Evolutionary conservation across 2,888 invertebrate genomes (phyloP).

Genomic region (Eupithecia dodoneata): DNA sequence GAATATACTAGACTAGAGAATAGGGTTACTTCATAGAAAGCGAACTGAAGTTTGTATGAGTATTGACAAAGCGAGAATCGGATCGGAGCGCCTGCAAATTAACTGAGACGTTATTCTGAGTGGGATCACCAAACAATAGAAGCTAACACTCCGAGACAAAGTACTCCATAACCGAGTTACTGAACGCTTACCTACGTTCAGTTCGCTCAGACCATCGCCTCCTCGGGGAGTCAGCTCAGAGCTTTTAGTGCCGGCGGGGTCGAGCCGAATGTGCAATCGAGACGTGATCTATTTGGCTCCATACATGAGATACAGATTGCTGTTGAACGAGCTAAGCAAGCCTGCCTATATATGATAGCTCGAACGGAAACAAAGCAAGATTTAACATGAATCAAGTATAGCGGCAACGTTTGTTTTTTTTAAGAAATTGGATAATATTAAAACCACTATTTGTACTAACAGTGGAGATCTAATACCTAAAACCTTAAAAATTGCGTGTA

Average conservation of each 20-base stretch:
- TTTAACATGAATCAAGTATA: too few relatives aligned
- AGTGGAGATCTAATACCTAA: too few relatives aligned
- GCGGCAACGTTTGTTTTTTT: too few relatives aligned
- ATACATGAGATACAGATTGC: neutral
- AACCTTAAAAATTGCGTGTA: too few relatives aligned
- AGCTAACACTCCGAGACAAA: conserved; percentile 13
- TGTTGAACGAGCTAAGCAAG: neutral
- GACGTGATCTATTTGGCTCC: conserved; percentile 20
- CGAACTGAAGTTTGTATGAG: neutral
- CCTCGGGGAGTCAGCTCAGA: conserved; percentile 29
- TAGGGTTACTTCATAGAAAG: neutral
- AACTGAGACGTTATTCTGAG: neutral
- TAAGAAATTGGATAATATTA: too few relatives aligned
- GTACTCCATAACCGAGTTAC: conserved; percentile 20
- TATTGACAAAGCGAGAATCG: neutral
- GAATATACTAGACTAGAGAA: neutral
- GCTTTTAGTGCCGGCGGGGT: conserved; percentile 35
- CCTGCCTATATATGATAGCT: too few relatives aligned
- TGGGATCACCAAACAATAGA: conserved; percentile 1
- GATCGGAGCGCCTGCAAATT: neutral
- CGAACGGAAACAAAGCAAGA: too few relatives aligned
- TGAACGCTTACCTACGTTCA: conserved; percentile 19
- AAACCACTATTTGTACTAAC: too few relatives aligned
- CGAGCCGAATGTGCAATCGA: conserved; percentile 33
- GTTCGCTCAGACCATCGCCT: conserved; percentile 12